Evolutionary conservation across 1,140 invertebrate species (phyloP), one percentile per base, ranked within the genome.

Genomic region (Coelopa frigida): DNA sequence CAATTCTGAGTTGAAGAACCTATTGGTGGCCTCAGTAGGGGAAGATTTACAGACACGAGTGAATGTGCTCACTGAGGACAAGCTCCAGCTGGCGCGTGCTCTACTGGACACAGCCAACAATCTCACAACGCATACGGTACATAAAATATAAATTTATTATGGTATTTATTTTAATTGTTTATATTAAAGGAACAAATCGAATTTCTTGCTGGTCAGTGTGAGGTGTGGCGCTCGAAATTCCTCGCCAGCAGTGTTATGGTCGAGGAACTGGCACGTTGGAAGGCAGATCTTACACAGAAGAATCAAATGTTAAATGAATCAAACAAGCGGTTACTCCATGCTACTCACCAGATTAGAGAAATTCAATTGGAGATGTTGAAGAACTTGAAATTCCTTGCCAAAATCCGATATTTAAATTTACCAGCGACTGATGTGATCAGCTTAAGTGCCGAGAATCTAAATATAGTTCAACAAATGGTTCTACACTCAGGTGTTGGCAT

Each of bases 171-270:
- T 31, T 24, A 12, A 4, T 44, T 21, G 8, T 14, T 18, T 23
- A 24, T 53, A 53, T 33, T 46, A 75, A n/a, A n/a, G 72, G 91
- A 95, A 69, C 87, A 94, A 74, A 85, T 89, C 3, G 92, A 95
- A 66, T 89, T 85, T 76, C 70, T 95, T 18, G 87, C 88, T 20
- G 89, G 91, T 3, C 89, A 94, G 58, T 92, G 89, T 70, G 91
- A 96, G 75, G 89, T 95, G 44, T 95, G 91, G 90, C 80, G 90
- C 50, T 94, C 89, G 58, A 95, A 95, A 80, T 96, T 92, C 72
- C 73, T 95, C 54, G 91, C 91, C 18, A 91, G 88, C 75, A 93
- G 89, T 66, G 79, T 94, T 41, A 89, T 93, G 82, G 82, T 90
- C 7, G 90, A 94, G 70, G 89, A 94, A 72, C 68, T 94, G 49